Evolutionary conservation across 2,113 vertebrate species (phyloP).

Genomic region (Psittacus erithacus): DNA sequence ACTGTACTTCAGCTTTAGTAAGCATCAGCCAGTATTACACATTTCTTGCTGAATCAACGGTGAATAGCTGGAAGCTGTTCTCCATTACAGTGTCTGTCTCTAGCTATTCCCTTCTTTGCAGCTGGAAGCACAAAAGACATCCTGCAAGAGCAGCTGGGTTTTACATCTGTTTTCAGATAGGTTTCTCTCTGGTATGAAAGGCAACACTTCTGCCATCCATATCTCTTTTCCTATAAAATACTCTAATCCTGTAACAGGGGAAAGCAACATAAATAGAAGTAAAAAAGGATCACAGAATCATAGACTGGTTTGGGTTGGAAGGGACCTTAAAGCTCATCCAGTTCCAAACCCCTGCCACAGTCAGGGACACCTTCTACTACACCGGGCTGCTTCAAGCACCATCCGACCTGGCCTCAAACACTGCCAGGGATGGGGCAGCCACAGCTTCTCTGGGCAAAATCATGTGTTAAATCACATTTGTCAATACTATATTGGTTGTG

Average conservation of each 20-base stretch:
- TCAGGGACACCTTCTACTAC: not conserved
- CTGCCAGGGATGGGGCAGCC: not conserved
- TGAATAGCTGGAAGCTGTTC: not conserved
- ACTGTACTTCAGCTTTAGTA: fast-evolving
- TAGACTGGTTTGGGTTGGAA: not conserved
- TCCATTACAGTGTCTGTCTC: not conserved
- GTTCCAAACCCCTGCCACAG: not conserved
- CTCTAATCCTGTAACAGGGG: not conserved
- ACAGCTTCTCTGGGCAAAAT: not conserved
- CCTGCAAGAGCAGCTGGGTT: not conserved
- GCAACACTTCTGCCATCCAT: not conserved
- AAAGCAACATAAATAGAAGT: not conserved
- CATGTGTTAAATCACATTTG: not conserved
- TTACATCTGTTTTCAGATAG: not conserved
- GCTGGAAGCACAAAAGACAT: not conserved
- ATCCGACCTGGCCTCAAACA: not conserved
- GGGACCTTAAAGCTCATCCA: not conserved
- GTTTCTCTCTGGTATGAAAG: not conserved
- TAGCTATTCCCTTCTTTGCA: not conserved
- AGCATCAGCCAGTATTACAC: not conserved
- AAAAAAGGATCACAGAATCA: not conserved
- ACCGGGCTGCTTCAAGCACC: not conserved
- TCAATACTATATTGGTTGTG: not conserved
- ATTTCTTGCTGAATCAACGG: not conserved
- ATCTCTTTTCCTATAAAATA: not conserved